These are phyloP conservation scores for Anthoscopus minutus DNA, from an alignment of 2,113 vertebrate genomes.

Conservation along the genomic window DNA sequence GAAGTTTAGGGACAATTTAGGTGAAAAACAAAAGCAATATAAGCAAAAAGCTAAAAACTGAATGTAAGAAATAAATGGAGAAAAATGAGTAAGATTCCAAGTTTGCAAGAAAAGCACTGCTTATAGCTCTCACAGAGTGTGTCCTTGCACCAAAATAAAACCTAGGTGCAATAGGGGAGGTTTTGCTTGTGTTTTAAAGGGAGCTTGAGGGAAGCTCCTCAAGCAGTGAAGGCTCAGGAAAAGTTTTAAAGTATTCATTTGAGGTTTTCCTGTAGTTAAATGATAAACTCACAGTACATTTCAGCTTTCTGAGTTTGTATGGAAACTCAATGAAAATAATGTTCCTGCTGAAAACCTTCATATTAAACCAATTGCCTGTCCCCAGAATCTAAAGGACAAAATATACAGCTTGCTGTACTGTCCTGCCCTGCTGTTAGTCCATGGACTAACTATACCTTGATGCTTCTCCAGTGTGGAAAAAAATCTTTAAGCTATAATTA, in stretches of 20 bases:
- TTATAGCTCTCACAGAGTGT: background rate
- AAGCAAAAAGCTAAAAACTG: background rate
- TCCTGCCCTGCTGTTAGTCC: background rate
- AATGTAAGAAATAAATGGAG: background rate
- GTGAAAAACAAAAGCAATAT: background rate
- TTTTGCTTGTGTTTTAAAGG: background rate
- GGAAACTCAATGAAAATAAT: background rate
- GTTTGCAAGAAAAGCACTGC: background rate
- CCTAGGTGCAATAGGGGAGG: background rate
- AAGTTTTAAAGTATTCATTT: background rate
- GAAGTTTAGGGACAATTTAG: background rate
- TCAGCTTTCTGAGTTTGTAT: background rate
- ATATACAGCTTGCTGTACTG: background rate
- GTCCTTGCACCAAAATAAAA: background rate
- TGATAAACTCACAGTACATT: background rate
- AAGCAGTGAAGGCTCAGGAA: background rate
- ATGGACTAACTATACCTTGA: background rate
- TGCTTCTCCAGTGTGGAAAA: background rate
- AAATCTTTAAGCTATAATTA: background rate
- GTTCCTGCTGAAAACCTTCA: background rate
- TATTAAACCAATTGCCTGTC: background rate
- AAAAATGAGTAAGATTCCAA: background rate
- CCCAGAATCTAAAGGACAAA: background rate
- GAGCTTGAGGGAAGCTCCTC: background rate
- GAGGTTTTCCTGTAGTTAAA: background rate